These are phyloP conservation scores for Trissolcus japonicus DNA, from an alignment of 2,888 invertebrate species.

Conservation along the genomic window DNA sequence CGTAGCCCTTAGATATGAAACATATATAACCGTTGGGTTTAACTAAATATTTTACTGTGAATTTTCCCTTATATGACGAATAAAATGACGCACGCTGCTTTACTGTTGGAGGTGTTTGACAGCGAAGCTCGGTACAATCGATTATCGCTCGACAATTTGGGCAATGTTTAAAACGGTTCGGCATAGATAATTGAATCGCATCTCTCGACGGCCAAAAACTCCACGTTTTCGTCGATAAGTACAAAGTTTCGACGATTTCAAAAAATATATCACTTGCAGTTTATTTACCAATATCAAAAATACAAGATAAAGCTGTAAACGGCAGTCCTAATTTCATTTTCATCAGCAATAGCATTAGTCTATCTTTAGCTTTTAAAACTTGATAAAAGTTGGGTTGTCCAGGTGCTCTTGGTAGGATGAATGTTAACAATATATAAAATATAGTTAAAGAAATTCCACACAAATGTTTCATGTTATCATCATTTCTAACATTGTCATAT, in stretches of 20 bases:
- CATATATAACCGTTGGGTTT: slow-evolving; percentile 58
- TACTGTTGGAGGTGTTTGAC: slow-evolving; percentile 42
- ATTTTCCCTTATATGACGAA: slow-evolving; percentile 48
- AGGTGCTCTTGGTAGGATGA: slow-evolving; percentile 20
- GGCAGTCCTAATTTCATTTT: slow-evolving; percentile 48
- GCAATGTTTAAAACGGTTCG: slow-evolving; percentile 26
- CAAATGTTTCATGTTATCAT: slow-evolving; percentile 24
- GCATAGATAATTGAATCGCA: slow-evolving; percentile 28
- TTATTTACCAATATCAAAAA: slow-evolving; percentile 33
- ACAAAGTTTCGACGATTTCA: slow-evolving; percentile 32
- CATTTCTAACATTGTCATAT: slow-evolving; percentile 36
- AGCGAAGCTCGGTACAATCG: slow-evolving; percentile 49
- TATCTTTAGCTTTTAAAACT: slow-evolving; percentile 23
- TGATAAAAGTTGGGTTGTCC: slow-evolving; percentile 34
- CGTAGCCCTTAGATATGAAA: slow-evolving; percentile 62
- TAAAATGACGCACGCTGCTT: slow-evolving; percentile 54
- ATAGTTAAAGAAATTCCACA: slow-evolving; percentile 22
- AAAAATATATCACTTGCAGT: slow-evolving; percentile 43
- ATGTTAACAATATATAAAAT: slow-evolving; percentile 30
- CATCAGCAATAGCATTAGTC: slow-evolving; percentile 43
- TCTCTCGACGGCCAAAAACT: slow-evolving; percentile 45
- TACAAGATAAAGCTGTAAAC: slow-evolving; percentile 36
- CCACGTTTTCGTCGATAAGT: slow-evolving; percentile 31
- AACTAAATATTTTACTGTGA: slow-evolving; percentile 57
- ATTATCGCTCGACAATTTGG: slow-evolving; percentile 44